phyloP scores from a whole-genome alignment of 2,797 vertebrate genomes.

The Pangasius larnaudii region DNA sequence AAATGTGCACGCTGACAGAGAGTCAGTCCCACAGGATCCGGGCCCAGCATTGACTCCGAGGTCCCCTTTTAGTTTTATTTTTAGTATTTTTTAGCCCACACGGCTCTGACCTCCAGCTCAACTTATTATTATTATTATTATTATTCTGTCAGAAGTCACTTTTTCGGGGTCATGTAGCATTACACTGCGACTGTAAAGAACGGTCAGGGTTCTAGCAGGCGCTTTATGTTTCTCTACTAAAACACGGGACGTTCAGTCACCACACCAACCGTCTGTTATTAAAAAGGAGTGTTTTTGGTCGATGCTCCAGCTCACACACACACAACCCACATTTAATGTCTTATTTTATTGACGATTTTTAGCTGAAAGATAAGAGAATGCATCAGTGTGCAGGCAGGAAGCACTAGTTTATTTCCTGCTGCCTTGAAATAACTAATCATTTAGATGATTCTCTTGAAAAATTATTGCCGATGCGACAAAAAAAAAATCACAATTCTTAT shows the following conservation, averaged over 20 bases:
- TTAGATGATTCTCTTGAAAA: neutral
- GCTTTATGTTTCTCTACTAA: neutral
- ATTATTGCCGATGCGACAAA: neutral
- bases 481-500: neutral
- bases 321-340: neutral
- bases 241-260: neutral
- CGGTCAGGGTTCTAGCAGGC: neutral
- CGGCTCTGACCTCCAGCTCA: too few relatives aligned
- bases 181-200: neutral
- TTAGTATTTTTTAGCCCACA: conserved; percentile 11
- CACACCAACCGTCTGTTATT: neutral
- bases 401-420: neutral
- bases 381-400: neutral
- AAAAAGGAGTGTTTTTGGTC: neutral
- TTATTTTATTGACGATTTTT: neutral
- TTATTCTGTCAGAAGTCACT: neutral
- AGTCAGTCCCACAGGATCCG: conserved; percentile 28
- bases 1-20: conserved; percentile 4
- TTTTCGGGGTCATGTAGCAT: neutral
- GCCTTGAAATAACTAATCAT: neutral
- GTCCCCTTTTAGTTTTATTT: neutral
- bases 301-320: neutral
- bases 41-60: neutral
- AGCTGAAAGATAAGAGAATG: neutral
- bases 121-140: too few relatives aligned